Evolutionary conservation across 2,888 invertebrate genomes (phyloP).

Genomic region (Holacanthella duospinosa): DNA sequence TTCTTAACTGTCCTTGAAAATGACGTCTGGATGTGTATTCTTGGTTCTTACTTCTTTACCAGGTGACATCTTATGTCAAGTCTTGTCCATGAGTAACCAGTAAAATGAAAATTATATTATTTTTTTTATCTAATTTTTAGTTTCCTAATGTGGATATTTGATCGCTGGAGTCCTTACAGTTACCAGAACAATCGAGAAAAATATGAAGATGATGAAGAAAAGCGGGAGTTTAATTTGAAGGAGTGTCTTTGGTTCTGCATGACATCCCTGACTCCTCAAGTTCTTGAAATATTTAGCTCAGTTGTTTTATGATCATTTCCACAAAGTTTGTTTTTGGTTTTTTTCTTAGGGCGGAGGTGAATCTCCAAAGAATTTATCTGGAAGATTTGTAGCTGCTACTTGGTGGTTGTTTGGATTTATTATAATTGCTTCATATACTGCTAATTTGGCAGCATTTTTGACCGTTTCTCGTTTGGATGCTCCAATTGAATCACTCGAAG

Average conservation of each 20-base stretch:
- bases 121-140: too few relatives aligned
- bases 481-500: conserved; percentile 84
- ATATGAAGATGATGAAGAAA: conserved; percentile 85
- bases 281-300: neutral
- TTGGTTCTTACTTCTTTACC: conserved; percentile 89
- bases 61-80: too few relatives aligned
- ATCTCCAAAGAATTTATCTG: conserved; percentile 90
- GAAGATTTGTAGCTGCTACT: conserved; percentile 87
- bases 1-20: conserved; percentile 91
- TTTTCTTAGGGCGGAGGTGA: conserved; percentile 72
- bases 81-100: too few relatives aligned
- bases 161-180: conserved; percentile 62
- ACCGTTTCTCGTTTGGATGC: conserved; percentile 88
- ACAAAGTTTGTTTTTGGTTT: neutral
- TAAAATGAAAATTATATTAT: too few relatives aligned
- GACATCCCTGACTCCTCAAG: conserved; percentile 89
- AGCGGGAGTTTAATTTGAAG: conserved; percentile 84
- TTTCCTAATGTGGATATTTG: neutral
- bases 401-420: conserved; percentile 99
- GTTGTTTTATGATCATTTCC: too few relatives aligned
- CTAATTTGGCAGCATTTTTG: conserved; percentile 92
- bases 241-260: conserved; percentile 99
- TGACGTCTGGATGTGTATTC: conserved; percentile 92
- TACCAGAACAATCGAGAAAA: conserved; percentile 88
- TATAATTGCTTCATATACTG: conserved; percentile 96